Evolutionary conservation across 1,140 invertebrate species (phyloP).

Genomic region (Wiebesia pumilae): DNA sequence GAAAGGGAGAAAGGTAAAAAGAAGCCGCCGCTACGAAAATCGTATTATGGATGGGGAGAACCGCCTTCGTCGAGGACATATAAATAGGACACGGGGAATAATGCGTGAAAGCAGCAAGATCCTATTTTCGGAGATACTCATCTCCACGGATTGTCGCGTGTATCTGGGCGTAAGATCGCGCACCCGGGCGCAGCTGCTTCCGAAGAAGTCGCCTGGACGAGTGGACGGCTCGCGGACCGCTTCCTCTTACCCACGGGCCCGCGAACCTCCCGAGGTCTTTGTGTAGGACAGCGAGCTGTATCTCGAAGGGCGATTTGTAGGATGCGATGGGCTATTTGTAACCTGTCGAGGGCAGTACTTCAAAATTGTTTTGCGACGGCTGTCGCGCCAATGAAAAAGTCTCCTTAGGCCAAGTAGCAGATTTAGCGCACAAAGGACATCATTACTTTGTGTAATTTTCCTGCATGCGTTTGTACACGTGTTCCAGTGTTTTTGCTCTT

Average conservation of each 20-base stretch:
- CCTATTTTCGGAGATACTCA: slow-evolving; percentile 71
- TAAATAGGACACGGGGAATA: slow-evolving; percentile 63
- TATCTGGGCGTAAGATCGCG: slow-evolving; percentile 61
- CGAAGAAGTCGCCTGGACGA: background rate
- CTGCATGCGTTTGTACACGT: background rate
- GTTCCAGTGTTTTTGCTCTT: background rate
- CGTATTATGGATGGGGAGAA: slow-evolving; percentile 1
- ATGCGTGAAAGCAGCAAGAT: slow-evolving; percentile 63
- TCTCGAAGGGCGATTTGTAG: slow-evolving; percentile 9
- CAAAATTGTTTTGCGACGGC: background rate
- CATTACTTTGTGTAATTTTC: background rate
- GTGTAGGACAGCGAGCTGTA: background rate
- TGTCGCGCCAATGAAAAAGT: background rate
- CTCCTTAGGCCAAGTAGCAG: background rate
- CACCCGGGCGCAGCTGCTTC: slow-evolving; percentile 34
- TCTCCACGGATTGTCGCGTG: slow-evolving; percentile 56
- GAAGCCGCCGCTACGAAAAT: slow-evolving; percentile 40
- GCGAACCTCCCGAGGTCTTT: slow-evolving; percentile 44
- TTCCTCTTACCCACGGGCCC: background rate
- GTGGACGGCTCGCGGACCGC: background rate
- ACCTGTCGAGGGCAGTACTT: background rate
- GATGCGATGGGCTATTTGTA: slow-evolving; percentile 34
- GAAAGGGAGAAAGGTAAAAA: slow-evolving; percentile 23
- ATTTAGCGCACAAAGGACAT: background rate
- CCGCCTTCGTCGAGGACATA: slow-evolving; percentile 9